These are phyloP conservation scores for Eucidaris tribuloides DNA, from an alignment of 35 echinoderm and acorn worm species.

Conservation along the genomic window DNA sequence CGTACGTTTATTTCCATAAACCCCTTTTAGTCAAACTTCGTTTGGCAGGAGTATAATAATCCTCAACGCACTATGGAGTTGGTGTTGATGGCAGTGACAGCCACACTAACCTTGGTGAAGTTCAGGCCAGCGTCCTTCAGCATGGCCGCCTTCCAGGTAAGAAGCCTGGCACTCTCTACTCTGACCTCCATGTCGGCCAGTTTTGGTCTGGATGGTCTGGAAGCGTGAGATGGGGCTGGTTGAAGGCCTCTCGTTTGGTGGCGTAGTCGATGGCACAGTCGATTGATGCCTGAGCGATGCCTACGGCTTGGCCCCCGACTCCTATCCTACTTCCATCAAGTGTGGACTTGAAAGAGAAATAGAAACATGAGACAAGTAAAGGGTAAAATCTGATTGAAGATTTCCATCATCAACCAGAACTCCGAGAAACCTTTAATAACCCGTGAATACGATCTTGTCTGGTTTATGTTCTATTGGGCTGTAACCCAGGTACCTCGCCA, in stretches of 20 bases:
- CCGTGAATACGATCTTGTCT: no score
- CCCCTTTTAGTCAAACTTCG: not conserved
- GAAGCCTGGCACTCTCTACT: constrained; percentile 73
- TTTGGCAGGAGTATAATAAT: not conserved
- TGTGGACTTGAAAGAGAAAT: constrained; percentile 60
- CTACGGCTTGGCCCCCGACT: constrained; percentile 75
- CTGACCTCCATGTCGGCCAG: constrained; percentile 84
- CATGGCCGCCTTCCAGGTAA: constrained; percentile 86
- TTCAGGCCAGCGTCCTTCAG: constrained; percentile 66
- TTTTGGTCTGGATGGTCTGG: constrained; percentile 78
- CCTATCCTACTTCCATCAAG: constrained; percentile 90
- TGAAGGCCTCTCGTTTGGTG: constrained; percentile 71
- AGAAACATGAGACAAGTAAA: no score
- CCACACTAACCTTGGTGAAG: constrained; percentile 71
- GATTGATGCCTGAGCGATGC: constrained; percentile 88
- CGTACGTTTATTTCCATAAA: not conserved
- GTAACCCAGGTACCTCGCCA: no score
- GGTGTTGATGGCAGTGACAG: no score
- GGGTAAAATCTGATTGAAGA: no score
- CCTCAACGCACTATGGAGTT: not conserved
- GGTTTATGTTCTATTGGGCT: no score
- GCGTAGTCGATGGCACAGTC: constrained; percentile 88
- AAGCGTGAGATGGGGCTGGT: constrained; percentile 68
- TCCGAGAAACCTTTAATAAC: no score
- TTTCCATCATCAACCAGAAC: no score